A percentile compares a stretch with the other conserved stretches of the same genome.
phyloP scores from a whole-genome alignment of 2,888 invertebrate genomes.

The Macroteleia sp. region DNA sequence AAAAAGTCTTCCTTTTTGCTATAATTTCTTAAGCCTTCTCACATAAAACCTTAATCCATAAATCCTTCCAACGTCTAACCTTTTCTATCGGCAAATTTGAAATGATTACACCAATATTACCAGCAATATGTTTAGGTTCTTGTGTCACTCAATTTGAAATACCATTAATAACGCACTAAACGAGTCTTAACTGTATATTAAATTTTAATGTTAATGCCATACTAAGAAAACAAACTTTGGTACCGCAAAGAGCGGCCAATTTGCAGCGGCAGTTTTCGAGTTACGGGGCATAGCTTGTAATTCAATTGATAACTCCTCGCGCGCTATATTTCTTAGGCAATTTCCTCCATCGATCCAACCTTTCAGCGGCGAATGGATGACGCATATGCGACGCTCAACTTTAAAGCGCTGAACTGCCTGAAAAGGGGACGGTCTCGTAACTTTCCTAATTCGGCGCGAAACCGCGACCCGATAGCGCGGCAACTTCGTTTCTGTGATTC shows the following conservation, averaged over 20 bases:
- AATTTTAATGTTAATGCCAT: slow-evolving; percentile 28
- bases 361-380: slow-evolving; percentile 30
- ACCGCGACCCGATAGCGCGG: slow-evolving; percentile 32
- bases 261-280: slow-evolving; percentile 32
- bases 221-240: slow-evolving; percentile 28
- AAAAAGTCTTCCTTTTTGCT: too few species aligned
- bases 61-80: too few species aligned
- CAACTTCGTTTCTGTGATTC: slow-evolving; percentile 49
- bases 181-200: neutral
- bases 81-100: too few species aligned
- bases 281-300: slow-evolving; percentile 18
- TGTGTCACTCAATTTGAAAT: too few species aligned
- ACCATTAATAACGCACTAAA: too few species aligned
- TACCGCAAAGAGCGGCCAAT: too few species aligned
- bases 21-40: too few species aligned
- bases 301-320: slow-evolving; percentile 38
- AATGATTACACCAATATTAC: too few species aligned
- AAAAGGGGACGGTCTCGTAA: slow-evolving; percentile 13
- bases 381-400: slow-evolving; percentile 31
- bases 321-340: slow-evolving; percentile 30
- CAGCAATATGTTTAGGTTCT: too few species aligned
- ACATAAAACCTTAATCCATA: too few species aligned
- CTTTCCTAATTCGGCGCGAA: slow-evolving; percentile 43
- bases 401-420: slow-evolving; percentile 13
- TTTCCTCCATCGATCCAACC: slow-evolving; percentile 27